phyloP scores from a whole-genome alignment of 2,888 invertebrate genomes.

The Lymantria monacha region DNA sequence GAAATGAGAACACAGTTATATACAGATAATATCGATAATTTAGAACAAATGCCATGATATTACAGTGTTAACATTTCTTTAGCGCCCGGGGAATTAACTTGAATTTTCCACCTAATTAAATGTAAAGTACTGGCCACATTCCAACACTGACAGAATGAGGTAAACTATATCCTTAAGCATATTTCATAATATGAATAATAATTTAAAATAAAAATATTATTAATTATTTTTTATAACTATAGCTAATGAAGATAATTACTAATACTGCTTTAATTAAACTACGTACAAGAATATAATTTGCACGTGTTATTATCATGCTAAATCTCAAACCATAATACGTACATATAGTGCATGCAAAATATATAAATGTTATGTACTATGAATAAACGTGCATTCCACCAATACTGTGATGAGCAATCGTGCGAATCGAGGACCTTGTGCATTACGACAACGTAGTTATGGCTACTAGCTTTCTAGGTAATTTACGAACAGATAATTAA shows the following conservation, averaged over 20 bases:
- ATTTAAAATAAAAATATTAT: neutral
- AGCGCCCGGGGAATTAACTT: slow-evolving; percentile 9
- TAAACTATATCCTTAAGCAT: slow-evolving; percentile 23
- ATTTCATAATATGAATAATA: neutral
- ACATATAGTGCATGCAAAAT: slow-evolving; percentile 32
- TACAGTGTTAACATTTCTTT: neutral
- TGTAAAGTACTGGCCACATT: slow-evolving; percentile 46
- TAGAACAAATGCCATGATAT: neutral
- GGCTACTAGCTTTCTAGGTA: slow-evolving; percentile 48
- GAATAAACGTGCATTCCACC: slow-evolving; percentile 27
- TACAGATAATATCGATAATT: neutral
- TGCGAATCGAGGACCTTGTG: slow-evolving; percentile 55
- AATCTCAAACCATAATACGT: slow-evolving; percentile 12
- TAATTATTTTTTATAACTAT: neutral
- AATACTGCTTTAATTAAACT: neutral
- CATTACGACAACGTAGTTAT: slow-evolving; percentile 59
- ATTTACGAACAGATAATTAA: slow-evolving; percentile 50
- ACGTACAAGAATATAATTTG: neutral
- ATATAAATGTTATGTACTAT: slow-evolving; percentile 8
- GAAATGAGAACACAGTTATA: neutral
- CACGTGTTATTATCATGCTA: slow-evolving; percentile 10
- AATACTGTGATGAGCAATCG: slow-evolving; percentile 28
- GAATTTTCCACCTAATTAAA: slow-evolving; percentile 9
- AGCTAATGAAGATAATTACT: neutral
- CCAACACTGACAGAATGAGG: slow-evolving; percentile 38